Evolutionary conservation across 2,113 vertebrate species (phyloP).

Genomic region (Cyphomyrus plagiostoma): DNA sequence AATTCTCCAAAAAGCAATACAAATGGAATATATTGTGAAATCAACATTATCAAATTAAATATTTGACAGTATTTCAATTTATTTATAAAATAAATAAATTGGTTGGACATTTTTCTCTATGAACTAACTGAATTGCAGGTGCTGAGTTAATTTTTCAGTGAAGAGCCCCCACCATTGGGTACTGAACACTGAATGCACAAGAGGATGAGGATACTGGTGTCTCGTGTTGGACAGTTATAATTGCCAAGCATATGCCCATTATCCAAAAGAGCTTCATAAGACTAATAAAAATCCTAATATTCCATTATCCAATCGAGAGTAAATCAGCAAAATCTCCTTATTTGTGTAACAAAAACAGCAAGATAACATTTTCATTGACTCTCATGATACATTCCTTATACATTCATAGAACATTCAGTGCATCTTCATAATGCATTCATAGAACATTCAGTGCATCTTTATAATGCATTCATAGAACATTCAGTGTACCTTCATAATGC

Average conservation of each 20-base stretch:
- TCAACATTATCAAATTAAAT: background rate
- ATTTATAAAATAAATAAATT: too few species aligned
- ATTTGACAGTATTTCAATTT: background rate
- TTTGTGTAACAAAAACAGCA: background rate
- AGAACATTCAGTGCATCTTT: background rate
- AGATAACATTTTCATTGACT: background rate
- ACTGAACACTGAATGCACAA: background rate
- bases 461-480: background rate
- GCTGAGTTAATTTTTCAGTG: background rate
- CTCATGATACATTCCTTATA: background rate
- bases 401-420: background rate
- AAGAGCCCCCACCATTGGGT: background rate
- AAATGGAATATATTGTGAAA: background rate
- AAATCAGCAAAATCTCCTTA: background rate
- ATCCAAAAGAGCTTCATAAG: background rate
- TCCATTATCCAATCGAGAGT: background rate
- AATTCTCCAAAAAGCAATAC: background rate
- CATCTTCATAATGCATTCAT: background rate
- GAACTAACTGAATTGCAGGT: background rate
- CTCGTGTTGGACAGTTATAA: background rate
- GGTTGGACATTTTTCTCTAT: background rate
- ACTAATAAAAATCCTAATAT: background rate
- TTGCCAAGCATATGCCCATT: background rate
- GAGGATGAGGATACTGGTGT: background rate
- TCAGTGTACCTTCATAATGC: background rate